Base-by-base conservation (phyloP, 2,888 invertebrate genomes). In the Heterodera filipjevi region DNA sequence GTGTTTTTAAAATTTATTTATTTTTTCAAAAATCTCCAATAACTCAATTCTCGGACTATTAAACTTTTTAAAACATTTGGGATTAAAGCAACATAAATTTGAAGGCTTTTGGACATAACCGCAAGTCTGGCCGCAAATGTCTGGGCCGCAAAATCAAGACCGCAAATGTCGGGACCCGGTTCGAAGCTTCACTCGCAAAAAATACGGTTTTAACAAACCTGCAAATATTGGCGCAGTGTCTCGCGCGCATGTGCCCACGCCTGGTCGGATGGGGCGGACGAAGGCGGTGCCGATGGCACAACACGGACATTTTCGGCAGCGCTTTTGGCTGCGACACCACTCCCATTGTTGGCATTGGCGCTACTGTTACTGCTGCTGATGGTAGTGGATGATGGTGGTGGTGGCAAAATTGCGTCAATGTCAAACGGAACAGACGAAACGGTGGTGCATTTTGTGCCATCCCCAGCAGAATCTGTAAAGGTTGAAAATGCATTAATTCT, bases 221-320 rank as follows among this genome's bases (percentile, higher is more conserved):
- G 94, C n/a, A 86, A 80, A 79, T 93, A 98, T 93, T 98, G 96
- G 91, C 96, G 93, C 86, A 99, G 93, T 90, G 98, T 93, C 91
- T 96, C 96, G 83, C 97, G 92, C 77, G 97, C 97, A 91, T 97
- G 95, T 89, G 95, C 93, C 96, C 96, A 98, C 88, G 95, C 95
- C 82, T 95, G 94, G 89, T 75, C 71, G 10, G 22, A 33, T n/a
- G 59, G n/a, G 19, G 27, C 27, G n/a, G n/a, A 8, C 5, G 59
- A 27, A 3, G n/a, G 59, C 59, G n/a, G 59, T 12, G 46, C 53
- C 64, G 53, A 22, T 35, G 75, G 59, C 59, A 59, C 27, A 22
- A 59, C n/a, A n/a, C n/a, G n/a, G n/a, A n/a, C n/a, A n/a, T n/a
- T 59, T n/a, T 19, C 53, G n/a, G 53, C 53, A 5, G 16, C 53